phyloP scores from a whole-genome alignment of 2,797 vertebrate species.

The Cheirogaleus major region DNA sequence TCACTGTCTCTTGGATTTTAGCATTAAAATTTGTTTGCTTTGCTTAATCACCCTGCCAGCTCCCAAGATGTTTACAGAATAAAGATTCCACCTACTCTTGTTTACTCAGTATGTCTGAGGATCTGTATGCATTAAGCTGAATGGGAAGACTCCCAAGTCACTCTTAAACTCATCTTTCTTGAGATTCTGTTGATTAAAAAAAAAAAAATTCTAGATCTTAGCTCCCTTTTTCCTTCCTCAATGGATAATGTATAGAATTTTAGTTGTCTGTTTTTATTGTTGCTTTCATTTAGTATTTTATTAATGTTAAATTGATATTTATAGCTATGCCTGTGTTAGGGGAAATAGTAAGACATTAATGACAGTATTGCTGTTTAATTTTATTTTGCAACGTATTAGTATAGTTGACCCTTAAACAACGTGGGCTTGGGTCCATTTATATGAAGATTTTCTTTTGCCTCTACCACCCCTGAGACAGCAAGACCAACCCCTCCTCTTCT shows the following conservation, averaged over 20 bases:
- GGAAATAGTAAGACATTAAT: conserved; percentile 2
- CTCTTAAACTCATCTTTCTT: conserved; percentile 5
- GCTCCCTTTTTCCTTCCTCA: neutral
- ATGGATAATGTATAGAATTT: conserved; percentile 17
- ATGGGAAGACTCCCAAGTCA: neutral
- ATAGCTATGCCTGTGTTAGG: neutral
- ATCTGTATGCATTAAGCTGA: conserved; percentile 32
- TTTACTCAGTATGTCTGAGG: conserved; percentile 27
- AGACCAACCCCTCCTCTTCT: neutral
- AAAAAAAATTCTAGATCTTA: neutral
- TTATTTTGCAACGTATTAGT: conserved; percentile 47
- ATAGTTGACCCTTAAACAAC: neutral
- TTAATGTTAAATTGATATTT: conserved; percentile 29
- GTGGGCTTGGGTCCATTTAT: neutral
- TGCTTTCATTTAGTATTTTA: conserved; percentile 50
- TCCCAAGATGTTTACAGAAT: conserved; percentile 47
- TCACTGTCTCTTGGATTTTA: conserved; percentile 29
- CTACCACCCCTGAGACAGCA: neutral
- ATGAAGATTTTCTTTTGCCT: neutral
- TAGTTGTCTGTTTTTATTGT: conserved; percentile 10
- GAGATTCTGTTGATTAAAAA: conserved; percentile 10
- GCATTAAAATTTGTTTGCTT: conserved; percentile 66
- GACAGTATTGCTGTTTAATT: conserved; percentile 6
- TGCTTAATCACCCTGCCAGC: conserved; percentile 22
- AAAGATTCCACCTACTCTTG: conserved; percentile 45